Evolutionary conservation across 2,797 vertebrate genomes (phyloP), one percentile per base, ranked within the genome.

Genomic region (Sebastes umbrosus): DNA sequence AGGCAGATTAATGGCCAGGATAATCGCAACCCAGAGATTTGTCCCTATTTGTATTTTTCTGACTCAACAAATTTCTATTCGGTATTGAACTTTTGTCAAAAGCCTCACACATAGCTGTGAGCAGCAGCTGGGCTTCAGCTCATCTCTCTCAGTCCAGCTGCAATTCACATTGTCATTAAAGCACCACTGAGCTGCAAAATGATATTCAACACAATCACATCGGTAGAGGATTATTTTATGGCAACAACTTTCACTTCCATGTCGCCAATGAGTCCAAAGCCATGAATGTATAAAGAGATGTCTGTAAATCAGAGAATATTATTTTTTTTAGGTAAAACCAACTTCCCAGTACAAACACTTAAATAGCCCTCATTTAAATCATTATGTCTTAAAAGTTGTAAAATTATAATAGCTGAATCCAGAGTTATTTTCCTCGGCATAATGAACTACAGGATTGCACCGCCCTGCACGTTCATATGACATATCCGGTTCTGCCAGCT

Each of bases 1-100:
- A 88, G 80, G 79, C 82, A 88, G 91, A 94, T 93, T 92, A 93
- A 91, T 89, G 79, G 80, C 25, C 16, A 64, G 87, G 81, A 90
- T 90, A 84, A 91, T 90, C 82, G 64, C 83, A 91, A 87, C 65
- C 67, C 50, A 74, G 80, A 89, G 87, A 91, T 88, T 85, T 88
- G 77, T 85, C 73, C 66, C 73, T 68, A 46, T 88, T 88, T 90
- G 69, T 73, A 59, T 79, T 86, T 90, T 91, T 87, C 82, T 87
- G 71, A 74, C 65, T 86, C 77, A 82, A 86, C 86, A 75, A 54
- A 74, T 89, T 83, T 90, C 73, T 73, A 67, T 54, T 31, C 69
- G 31, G 60, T 22, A 14, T 67, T 29, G 63, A 83, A 87, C 73
- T 83, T 87, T 83, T 68, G 68, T 70, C 69, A 78, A 70, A 88